Conservation (phyloP, 2,113 vertebrate species). For the Antechinus flavipes region DNA sequence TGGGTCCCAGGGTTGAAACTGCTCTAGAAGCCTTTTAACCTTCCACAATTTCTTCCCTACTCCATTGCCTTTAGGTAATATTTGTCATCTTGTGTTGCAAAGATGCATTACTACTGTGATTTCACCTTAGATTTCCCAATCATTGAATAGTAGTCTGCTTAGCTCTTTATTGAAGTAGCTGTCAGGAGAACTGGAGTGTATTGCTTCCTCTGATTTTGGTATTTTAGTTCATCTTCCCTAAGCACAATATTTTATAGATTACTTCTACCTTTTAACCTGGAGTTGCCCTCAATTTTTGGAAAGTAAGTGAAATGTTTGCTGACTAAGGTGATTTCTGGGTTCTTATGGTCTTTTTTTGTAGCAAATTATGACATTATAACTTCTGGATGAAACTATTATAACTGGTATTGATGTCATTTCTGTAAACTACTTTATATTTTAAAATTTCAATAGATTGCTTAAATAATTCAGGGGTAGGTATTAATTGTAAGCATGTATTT, state of each 20-base stretch:
- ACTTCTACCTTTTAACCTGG: background rate
- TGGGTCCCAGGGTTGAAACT: background rate
- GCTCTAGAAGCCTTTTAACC: background rate
- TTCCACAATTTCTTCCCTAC: background rate
- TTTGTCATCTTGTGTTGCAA: background rate
- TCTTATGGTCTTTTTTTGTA: background rate
- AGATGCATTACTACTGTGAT: background rate
- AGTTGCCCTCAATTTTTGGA: background rate
- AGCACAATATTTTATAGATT: background rate
- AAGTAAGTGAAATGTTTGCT: background rate
- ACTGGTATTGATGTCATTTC: background rate
- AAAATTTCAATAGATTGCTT: background rate
- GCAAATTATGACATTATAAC: background rate
- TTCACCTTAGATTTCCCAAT: background rate
- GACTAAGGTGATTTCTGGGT: background rate
- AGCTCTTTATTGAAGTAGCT: background rate
- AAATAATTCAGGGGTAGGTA: background rate
- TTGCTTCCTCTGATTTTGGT: background rate
- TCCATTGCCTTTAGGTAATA: background rate
- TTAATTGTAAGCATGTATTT: background rate
- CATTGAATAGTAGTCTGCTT: background rate
- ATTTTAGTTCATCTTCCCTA: background rate
- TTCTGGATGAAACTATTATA: background rate
- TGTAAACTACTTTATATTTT: background rate
- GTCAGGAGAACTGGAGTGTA: background rate